These are phyloP conservation scores for Tetramorium simillimum DNA, from an alignment of 1,140 invertebrate species.

Conservation along the genomic window DNA sequence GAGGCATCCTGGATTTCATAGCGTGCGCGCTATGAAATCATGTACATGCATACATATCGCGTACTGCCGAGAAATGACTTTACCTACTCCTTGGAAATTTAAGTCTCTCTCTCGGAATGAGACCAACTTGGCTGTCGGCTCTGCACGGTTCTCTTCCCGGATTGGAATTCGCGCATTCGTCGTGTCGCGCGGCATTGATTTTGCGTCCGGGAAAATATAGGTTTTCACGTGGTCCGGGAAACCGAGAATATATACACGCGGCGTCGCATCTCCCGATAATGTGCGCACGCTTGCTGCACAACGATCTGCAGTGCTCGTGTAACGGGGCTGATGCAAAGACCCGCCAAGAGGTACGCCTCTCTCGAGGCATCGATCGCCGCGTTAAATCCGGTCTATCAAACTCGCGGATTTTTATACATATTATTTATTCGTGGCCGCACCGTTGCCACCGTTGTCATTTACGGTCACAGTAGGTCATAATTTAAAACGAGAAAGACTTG, in stretches of 20 bases:
- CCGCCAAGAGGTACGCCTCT: neutral
- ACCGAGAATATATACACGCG: constrained; percentile 8
- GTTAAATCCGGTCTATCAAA: neutral
- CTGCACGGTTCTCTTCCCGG: neutral
- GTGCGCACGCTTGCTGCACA: constrained; percentile 46
- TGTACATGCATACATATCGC: neutral
- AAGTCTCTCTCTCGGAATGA: neutral
- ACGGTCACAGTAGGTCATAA: neutral
- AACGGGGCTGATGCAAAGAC: neutral
- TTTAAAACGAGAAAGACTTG: neutral
- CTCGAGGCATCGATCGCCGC: neutral
- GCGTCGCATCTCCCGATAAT: constrained; percentile 1
- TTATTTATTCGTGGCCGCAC: too few relatives aligned
- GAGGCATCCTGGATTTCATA: too few relatives aligned
- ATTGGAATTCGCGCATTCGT: neutral
- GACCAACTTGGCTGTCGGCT: neutral
- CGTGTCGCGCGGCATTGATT: constrained; percentile 11
- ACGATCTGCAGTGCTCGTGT: constrained; percentile 35
- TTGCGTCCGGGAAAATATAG: constrained; percentile 31
- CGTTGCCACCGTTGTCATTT: too few relatives aligned
- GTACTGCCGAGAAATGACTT: neutral
- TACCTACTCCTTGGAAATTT: neutral
- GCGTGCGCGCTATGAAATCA: neutral
- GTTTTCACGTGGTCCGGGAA: constrained; percentile 8
- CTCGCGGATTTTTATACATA: neutral